Conservation (phyloP, 2,113 vertebrate genomes). For the rabbit (Oryctolagus cuniculus) region mOryCun1.1 NC_091439.1:27623001-27623500, state of each 20-base stretch:
- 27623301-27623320: not conserved
- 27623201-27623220: not conserved
- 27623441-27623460: constrained; percentile 33
- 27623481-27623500: not conserved
- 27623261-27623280: not conserved
- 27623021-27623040: too few relatives aligned
- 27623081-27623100: not conserved
- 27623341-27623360: not conserved
- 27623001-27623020: too few relatives aligned
- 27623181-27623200: not conserved
- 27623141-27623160: not conserved
- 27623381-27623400: constrained; percentile 1
- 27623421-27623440: not conserved
- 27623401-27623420: not conserved
- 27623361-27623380: not conserved
- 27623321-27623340: not conserved
- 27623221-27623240: not conserved
- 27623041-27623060: too few relatives aligned
- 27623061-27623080: not conserved
- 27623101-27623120: not conserved
- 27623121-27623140: not conserved
- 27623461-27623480: not conserved
- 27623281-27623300: not conserved
- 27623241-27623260: not conserved
- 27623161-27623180: not conserved